Percentiles rank a stretch among this genome's conserved stretches.
Conservation (phyloP, 2,888 invertebrate genomes). For the Calliopum simillimum region DNA sequence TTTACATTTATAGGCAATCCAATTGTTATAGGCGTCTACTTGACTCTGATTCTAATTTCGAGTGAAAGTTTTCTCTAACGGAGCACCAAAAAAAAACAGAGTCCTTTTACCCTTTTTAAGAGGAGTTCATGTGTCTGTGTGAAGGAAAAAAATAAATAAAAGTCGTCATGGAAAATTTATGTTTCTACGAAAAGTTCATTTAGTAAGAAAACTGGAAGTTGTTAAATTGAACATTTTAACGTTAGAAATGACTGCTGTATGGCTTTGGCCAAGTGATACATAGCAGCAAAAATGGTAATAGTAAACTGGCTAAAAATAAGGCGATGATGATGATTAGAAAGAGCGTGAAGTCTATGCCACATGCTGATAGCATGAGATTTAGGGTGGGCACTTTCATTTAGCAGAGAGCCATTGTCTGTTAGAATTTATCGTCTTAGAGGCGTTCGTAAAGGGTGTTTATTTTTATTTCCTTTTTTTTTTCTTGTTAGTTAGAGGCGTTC, state of each 20-base stretch:
- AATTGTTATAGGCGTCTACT: neutral
- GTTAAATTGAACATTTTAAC: slow-evolving; percentile 33
- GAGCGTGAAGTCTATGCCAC: neutral
- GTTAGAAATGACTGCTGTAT: slow-evolving; percentile 31
- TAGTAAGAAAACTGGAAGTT: slow-evolving; percentile 18
- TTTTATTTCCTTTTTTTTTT: neutral
- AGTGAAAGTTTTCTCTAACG: neutral
- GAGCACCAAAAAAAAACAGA: neutral
- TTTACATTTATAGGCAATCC: slow-evolving; percentile 23
- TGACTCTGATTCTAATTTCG: neutral
- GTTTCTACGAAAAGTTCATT: slow-evolving; percentile 14
- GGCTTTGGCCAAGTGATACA: slow-evolving; percentile 1
- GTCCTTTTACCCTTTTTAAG: slow-evolving; percentile 36
- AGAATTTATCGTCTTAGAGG: slow-evolving; percentile 51
- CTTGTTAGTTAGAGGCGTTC: no score
- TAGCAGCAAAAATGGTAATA: neutral
- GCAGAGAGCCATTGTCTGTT: slow-evolving; percentile 35
- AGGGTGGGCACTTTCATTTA: neutral
- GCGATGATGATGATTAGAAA: neutral
- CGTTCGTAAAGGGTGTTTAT: slow-evolving; percentile 33
- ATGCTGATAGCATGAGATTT: neutral
- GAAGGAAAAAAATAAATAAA: neutral
- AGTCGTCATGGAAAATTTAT: slow-evolving; percentile 33
- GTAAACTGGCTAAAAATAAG: no score
- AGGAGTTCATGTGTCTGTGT: neutral